phyloP scores from a whole-genome alignment of 30 jellyfish, hydroid and myxozoan genomes.

The Phacellophora camtschatica region DNA sequence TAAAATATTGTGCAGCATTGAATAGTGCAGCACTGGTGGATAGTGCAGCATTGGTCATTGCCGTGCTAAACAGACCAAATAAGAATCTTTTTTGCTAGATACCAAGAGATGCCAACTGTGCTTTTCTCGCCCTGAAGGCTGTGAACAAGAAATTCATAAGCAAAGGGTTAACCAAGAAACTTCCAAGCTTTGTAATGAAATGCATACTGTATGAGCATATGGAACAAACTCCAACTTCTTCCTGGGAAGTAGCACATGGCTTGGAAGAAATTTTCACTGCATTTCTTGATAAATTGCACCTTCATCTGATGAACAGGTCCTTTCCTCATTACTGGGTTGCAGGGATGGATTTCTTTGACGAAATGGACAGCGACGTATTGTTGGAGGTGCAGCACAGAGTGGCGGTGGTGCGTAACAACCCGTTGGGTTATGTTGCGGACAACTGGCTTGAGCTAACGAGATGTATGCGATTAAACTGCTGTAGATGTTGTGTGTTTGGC shows the following conservation, averaged over 20 bases:
- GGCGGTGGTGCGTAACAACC: not conserved
- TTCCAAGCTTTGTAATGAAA: slow-evolving; percentile 10
- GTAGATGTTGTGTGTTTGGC: slow-evolving; percentile 16
- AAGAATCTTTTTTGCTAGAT: too few relatives aligned
- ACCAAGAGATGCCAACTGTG: slow-evolving; percentile 17
- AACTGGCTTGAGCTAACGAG: slow-evolving; percentile 49
- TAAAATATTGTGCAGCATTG: too few relatives aligned
- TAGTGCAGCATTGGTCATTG: too few relatives aligned
- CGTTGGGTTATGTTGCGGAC: slow-evolving; percentile 35
- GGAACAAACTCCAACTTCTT: not conserved
- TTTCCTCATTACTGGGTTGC: slow-evolving; percentile 19
- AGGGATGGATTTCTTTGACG: not conserved
- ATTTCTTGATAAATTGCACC: not conserved
- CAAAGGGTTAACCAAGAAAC: not conserved
- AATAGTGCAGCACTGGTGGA: too few relatives aligned
- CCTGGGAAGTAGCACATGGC: slow-evolving; percentile 12
- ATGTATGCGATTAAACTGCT: slow-evolving; percentile 31
- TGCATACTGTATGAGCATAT: slow-evolving; percentile 23
- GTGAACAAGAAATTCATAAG: slow-evolving; percentile 16
- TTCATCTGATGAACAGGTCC: not conserved
- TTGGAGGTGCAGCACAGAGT: not conserved
- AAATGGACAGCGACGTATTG: not conserved
- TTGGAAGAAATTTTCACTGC: not conserved
- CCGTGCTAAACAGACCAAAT: too few relatives aligned
- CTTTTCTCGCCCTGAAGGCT: slow-evolving; percentile 45